Evolutionary conservation across 2,888 invertebrate species (phyloP).

Genomic region (Volucella inflata): DNA sequence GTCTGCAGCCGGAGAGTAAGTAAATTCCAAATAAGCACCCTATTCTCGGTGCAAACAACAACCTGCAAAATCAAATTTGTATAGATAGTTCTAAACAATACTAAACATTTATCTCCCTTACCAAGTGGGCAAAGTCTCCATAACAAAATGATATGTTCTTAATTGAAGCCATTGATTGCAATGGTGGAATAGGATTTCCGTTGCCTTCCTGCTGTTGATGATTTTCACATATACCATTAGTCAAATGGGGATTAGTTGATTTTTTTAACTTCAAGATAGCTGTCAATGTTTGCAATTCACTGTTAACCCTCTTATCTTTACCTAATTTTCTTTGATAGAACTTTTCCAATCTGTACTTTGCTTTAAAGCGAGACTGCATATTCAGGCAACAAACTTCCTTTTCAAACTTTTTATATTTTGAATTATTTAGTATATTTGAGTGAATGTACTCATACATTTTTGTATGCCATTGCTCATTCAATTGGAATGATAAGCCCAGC

Average conservation of each 20-base stretch:
- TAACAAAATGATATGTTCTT: slow-evolving; percentile 82
- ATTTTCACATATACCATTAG: slow-evolving; percentile 35
- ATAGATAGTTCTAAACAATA: not conserved
- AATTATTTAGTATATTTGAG: slow-evolving; percentile 65
- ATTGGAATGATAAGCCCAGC: slow-evolving; percentile 79
- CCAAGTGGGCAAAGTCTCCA: slow-evolving; percentile 81
- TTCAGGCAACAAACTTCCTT: slow-evolving; percentile 77
- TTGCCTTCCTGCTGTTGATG: not conserved
- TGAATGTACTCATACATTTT: slow-evolving; percentile 78
- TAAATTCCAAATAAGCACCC: slow-evolving; percentile 88
- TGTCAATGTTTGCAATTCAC: slow-evolving; percentile 79
- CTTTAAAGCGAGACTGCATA: slow-evolving; percentile 80
- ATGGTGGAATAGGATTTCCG: slow-evolving; percentile 57
- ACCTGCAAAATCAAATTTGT: slow-evolving; percentile 76
- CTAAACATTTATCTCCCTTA: slow-evolving; percentile 48
- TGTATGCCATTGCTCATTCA: slow-evolving; percentile 76
- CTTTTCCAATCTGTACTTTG: slow-evolving; percentile 79
- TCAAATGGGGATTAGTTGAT: slow-evolving; percentile 21
- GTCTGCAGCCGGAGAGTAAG: slow-evolving; percentile 87
- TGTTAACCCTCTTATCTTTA: slow-evolving; percentile 76
- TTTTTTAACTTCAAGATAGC: slow-evolving; percentile 78
- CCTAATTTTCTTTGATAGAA: slow-evolving; percentile 71
- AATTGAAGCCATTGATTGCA: slow-evolving; percentile 79
- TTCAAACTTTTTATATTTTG: slow-evolving; percentile 62
- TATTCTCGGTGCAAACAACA: slow-evolving; percentile 84